Conservation (phyloP, 2,888 invertebrate species). For the Trachelus tabidus region DNA sequence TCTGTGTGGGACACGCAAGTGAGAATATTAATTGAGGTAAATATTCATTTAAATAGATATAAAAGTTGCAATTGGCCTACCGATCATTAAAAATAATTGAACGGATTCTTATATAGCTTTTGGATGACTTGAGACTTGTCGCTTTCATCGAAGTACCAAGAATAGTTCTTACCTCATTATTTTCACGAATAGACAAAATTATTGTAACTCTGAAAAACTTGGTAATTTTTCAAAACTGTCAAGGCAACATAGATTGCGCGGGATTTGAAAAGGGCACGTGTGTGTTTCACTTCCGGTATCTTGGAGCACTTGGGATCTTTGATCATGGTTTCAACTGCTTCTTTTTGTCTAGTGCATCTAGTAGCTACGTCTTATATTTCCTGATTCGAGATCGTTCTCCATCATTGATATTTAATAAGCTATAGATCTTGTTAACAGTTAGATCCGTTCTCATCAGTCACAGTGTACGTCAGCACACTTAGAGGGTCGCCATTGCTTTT, state of each 20-base stretch:
- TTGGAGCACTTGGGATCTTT: neutral
- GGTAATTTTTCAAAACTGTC: neutral
- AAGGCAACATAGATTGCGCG: neutral
- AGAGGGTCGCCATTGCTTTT: neutral
- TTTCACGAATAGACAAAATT: neutral
- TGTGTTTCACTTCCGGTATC: neutral
- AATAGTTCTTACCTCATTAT: neutral
- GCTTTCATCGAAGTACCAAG: neutral
- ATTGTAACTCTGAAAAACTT: neutral
- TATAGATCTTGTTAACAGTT: neutral
- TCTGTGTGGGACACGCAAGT: conserved; percentile 43
- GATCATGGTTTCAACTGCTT: neutral
- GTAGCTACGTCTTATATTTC: neutral
- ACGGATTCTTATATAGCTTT: neutral
- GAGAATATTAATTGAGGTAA: conserved; percentile 29
- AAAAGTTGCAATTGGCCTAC: neutral
- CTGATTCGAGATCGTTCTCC: neutral
- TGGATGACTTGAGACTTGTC: neutral
- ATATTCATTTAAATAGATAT: neutral
- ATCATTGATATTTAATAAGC: neutral
- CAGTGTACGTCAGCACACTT: neutral
- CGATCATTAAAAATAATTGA: neutral
- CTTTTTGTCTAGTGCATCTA: neutral
- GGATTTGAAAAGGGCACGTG: neutral
- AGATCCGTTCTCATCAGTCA: neutral